These are phyloP conservation scores for Axinella damicornis DNA, from an alignment of 37 sponge, comb jelly and placozoan genomes.

Conservation along the genomic window DNA sequence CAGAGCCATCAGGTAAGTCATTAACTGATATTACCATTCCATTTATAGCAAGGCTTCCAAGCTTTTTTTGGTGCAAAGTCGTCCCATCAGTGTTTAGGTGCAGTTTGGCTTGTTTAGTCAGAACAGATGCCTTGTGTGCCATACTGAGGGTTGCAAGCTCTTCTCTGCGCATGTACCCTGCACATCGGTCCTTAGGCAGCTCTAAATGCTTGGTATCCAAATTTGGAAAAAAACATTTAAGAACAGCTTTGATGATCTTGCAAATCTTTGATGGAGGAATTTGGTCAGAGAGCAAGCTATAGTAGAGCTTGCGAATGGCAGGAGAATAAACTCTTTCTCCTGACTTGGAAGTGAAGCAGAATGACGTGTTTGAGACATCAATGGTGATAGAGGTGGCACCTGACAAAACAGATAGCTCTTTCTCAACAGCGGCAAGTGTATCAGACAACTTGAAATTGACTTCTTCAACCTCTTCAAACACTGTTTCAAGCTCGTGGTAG, in stretches of 20 bases:
- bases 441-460: no score
- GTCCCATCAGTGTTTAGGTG: no score
- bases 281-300: neutral
- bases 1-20: slow-evolving; percentile 53
- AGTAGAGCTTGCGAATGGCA: neutral
- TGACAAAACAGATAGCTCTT: no score
- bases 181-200: neutral
- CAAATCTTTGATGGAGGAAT: neutral
- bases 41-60: no score
- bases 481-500: no score
- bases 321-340: no score
- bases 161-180: neutral
- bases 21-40: slow-evolving; percentile 37
- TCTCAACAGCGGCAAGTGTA: no score
- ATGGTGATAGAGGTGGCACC: no score
- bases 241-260: neutral
- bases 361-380: neutral
- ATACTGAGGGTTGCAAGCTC: neutral
- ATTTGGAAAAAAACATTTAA: neutral
- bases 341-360: no score
- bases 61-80: no score
- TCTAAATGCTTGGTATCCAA: neutral
- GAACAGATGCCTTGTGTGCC: neutral
- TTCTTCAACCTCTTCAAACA: no score
- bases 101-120: neutral